Evolutionary conservation across 2,113 vertebrate species (phyloP).

Genomic region (Charina bottae): DNA sequence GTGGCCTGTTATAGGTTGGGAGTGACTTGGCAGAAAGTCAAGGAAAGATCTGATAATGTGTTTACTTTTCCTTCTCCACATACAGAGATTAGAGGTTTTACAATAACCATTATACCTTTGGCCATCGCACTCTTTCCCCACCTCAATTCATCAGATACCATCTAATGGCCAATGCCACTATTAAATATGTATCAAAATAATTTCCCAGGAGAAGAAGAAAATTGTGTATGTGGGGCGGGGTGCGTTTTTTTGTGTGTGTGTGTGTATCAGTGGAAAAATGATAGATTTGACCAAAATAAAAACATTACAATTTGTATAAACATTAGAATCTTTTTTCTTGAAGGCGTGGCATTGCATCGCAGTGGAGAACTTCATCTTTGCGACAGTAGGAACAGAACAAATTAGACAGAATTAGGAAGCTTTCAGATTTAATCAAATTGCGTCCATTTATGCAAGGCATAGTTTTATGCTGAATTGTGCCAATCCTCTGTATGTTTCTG

Average conservation of each 20-base stretch:
- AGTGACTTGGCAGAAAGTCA: constrained; percentile 59
- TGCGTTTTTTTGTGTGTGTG: too few relatives aligned
- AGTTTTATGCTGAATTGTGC: background rate
- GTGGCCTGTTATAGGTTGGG: constrained; percentile 58
- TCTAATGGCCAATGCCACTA: background rate
- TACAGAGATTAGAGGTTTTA: constrained; percentile 54
- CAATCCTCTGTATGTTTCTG: background rate
- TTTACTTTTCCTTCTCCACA: constrained; percentile 61
- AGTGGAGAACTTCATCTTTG: background rate
- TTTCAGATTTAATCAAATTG: background rate
- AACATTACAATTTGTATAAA: too few relatives aligned
- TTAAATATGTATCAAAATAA: constrained; percentile 2
- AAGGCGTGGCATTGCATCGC: background rate
- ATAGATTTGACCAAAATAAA: background rate
- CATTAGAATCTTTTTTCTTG: background rate
- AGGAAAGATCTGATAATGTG: constrained; percentile 45
- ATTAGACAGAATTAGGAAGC: background rate
- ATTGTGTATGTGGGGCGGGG: background rate
- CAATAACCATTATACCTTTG: constrained; percentile 25
- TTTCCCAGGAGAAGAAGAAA: fast-evolving
- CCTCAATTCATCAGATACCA: background rate
- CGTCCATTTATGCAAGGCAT: too few relatives aligned
- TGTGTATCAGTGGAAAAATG: background rate
- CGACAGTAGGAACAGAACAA: background rate
- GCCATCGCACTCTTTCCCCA: background rate